These are phyloP conservation scores for Siniperca undulata DNA, from an alignment of 2,797 vertebrate species.

Conservation along the genomic window DNA sequence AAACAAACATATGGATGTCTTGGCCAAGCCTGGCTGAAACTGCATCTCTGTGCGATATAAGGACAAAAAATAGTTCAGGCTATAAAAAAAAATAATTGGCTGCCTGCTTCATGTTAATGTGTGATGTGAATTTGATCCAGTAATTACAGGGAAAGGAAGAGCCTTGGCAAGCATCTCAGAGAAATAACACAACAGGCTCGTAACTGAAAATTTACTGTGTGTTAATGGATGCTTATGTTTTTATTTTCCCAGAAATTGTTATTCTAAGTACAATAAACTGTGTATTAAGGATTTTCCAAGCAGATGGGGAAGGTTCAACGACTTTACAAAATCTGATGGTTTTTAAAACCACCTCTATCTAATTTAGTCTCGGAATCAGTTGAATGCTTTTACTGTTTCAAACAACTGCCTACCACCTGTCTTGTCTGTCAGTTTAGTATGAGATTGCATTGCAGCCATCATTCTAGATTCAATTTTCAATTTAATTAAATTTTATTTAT, in stretches of 20 bases:
- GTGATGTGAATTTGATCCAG: conserved; percentile 73
- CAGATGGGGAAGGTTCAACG: background rate
- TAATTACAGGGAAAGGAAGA: conserved; percentile 73
- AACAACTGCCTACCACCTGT: background rate
- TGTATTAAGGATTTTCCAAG: conserved; percentile 48
- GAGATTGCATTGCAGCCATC: background rate
- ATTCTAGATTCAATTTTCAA: background rate
- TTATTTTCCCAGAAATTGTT: conserved; percentile 71
- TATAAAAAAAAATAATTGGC: conserved; percentile 62
- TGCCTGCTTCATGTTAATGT: conserved; percentile 67
- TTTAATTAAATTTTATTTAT: no score
- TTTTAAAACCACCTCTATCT: background rate
- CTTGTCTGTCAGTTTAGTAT: background rate
- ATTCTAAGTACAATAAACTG: conserved; percentile 69
- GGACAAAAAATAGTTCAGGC: conserved; percentile 59
- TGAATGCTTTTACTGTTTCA: background rate
- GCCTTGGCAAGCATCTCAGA: conserved; percentile 55
- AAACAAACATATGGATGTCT: conserved; percentile 53
- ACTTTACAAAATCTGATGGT: conserved; percentile 8
- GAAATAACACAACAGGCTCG: conserved; percentile 71
- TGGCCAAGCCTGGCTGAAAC: conserved; percentile 31
- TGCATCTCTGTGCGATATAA: conserved; percentile 42
- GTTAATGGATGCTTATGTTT: conserved; percentile 74
- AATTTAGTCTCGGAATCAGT: background rate
- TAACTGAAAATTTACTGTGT: conserved; percentile 73